A percentile compares a stretch with the other conserved stretches of the same genome.
Evolutionary conservation across 2,888 invertebrate genomes (phyloP).

Genomic region (Stenoptilia bipunctidactyla): DNA sequence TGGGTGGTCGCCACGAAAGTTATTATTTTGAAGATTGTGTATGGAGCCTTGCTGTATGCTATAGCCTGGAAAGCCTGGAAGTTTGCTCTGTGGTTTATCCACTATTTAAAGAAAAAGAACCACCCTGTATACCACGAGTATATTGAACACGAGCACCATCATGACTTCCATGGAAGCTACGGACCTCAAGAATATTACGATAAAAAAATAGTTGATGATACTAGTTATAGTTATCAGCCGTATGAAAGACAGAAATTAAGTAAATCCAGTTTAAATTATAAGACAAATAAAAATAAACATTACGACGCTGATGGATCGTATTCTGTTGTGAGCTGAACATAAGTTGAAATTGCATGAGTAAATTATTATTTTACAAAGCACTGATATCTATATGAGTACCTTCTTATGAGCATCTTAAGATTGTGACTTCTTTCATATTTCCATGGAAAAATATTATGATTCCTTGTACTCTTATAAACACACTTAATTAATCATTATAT

Average conservation of each 20-base stretch:
- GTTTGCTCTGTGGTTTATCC: constrained; percentile 47
- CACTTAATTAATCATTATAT: too few relatives aligned
- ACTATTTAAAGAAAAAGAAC: constrained; percentile 46
- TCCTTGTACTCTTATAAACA: too few relatives aligned
- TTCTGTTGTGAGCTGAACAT: constrained; percentile 39
- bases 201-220: neutral
- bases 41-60: constrained; percentile 45
- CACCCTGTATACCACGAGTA: constrained; percentile 32
- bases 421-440: too few relatives aligned
- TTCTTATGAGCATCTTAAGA: too few relatives aligned
- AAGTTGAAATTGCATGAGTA: too few relatives aligned
- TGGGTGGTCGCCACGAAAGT: constrained; percentile 52
- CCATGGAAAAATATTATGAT: too few relatives aligned
- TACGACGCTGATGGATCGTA: constrained; percentile 59
- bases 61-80: constrained; percentile 48
- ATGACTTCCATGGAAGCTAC: constrained; percentile 14
- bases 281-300: constrained; percentile 21
- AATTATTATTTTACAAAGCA: too few relatives aligned
- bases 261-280: neutral
- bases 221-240: constrained; percentile 11
- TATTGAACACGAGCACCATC: constrained; percentile 26
- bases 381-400: too few relatives aligned
- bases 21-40: constrained; percentile 46
- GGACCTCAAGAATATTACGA: neutral
- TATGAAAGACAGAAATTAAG: neutral